phyloP scores from a whole-genome alignment of 2,113 vertebrate genomes.

The Meles meles region DNA sequence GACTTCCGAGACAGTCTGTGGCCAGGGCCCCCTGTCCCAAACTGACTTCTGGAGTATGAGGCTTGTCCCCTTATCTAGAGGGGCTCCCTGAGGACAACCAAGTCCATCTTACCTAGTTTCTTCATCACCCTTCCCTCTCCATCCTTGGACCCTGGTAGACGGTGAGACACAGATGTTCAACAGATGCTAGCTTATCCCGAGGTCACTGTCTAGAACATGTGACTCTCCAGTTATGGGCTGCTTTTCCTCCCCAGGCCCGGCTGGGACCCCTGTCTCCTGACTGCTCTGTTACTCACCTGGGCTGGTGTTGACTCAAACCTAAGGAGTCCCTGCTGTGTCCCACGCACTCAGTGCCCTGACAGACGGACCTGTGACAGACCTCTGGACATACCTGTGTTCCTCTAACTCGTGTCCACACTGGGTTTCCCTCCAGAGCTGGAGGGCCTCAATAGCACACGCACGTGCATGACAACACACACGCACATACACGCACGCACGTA shows the following conservation, averaged over 20 bases:
- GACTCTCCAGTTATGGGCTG: neutral
- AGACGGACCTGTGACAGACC: neutral
- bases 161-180: neutral
- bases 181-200: neutral
- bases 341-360: neutral
- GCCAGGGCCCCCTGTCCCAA: neutral
- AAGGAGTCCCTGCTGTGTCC: neutral
- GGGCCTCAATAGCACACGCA: neutral
- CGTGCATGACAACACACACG: neutral
- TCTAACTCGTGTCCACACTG: neutral
- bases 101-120: neutral
- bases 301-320: neutral
- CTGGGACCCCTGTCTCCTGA: neutral
- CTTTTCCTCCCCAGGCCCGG: neutral
- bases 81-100: neutral
- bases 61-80: neutral
- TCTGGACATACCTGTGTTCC: fast-evolving
- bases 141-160: neutral
- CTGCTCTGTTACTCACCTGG: neutral
- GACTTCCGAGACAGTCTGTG: neutral
- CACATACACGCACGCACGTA: fast-evolving
- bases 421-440: neutral
- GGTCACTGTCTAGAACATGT: neutral
- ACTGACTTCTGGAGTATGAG: neutral
- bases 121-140: neutral